phyloP scores from a whole-genome alignment of 2,888 invertebrate species.

The Meta bourneti region DNA sequence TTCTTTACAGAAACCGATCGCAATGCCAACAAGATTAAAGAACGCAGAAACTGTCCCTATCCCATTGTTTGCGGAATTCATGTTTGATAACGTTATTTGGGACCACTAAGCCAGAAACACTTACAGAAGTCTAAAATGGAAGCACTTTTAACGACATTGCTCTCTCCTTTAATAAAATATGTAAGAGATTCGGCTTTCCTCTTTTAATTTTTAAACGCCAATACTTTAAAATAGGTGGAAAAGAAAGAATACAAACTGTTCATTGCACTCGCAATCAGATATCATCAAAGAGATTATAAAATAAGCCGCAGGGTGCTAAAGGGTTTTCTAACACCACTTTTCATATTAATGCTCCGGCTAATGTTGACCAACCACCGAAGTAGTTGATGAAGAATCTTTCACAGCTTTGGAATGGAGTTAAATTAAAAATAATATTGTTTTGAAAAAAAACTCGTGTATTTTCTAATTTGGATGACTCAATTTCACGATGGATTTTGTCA shows the following conservation, averaged over 20 bases:
- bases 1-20: too few relatives aligned
- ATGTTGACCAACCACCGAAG: background rate
- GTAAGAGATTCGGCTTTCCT: background rate
- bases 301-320: background rate
- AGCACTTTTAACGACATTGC: background rate
- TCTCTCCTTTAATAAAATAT: background rate
- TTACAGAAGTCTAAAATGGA: background rate
- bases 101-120: background rate
- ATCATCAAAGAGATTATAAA: background rate
- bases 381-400: background rate
- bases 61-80: background rate
- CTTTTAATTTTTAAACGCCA: background rate
- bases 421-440: background rate
- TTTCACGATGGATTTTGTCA: background rate
- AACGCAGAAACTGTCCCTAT: background rate
- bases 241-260: background rate
- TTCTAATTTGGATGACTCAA: background rate
- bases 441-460: background rate
- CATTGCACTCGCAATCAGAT: background rate
- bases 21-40: too few relatives aligned
- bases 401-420: background rate
- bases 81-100: background rate
- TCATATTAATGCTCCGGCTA: background rate
- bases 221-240: background rate
- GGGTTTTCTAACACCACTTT: background rate